Evolutionary conservation across 2,113 vertebrate species (phyloP).

Genomic region (Colaptes auratus): DNA sequence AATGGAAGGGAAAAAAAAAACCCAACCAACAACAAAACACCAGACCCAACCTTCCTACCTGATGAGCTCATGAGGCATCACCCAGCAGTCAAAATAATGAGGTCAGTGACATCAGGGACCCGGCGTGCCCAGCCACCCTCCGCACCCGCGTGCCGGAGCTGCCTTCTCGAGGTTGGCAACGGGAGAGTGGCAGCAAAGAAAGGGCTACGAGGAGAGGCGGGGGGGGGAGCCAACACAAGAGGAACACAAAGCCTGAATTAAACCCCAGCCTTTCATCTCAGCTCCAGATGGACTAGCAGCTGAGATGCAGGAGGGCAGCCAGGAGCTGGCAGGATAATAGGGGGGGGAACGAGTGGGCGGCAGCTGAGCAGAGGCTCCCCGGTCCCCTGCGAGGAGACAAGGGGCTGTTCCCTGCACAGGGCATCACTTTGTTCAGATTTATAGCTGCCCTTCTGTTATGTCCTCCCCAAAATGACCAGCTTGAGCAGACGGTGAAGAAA

Average conservation of each 20-base stretch:
- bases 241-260: slow-evolving; percentile 66
- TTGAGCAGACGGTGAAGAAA: neutral
- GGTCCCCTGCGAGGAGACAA: neutral
- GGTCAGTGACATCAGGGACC: neutral
- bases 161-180: neutral
- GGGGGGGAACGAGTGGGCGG: neutral
- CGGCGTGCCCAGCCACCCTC: fast-evolving
- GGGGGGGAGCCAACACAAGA: neutral
- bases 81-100: neutral
- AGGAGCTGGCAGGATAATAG: slow-evolving; percentile 17
- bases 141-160: neutral
- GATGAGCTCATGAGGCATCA: neutral
- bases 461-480: neutral
- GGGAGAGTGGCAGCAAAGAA: neutral
- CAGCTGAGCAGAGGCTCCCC: slow-evolving; percentile 32
- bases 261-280: slow-evolving; percentile 68
- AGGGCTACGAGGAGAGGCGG: neutral
- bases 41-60: neutral
- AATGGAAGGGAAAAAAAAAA: fast-evolving
- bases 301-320: slow-evolving; percentile 56
- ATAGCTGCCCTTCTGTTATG: neutral
- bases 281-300: slow-evolving; percentile 80
- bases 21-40: neutral
- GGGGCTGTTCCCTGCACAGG: neutral
- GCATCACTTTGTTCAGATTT: slow-evolving; percentile 41